Base-by-base conservation (phyloP, 1,140 invertebrate genomes). In the Lanistes nyassanus region DNA sequence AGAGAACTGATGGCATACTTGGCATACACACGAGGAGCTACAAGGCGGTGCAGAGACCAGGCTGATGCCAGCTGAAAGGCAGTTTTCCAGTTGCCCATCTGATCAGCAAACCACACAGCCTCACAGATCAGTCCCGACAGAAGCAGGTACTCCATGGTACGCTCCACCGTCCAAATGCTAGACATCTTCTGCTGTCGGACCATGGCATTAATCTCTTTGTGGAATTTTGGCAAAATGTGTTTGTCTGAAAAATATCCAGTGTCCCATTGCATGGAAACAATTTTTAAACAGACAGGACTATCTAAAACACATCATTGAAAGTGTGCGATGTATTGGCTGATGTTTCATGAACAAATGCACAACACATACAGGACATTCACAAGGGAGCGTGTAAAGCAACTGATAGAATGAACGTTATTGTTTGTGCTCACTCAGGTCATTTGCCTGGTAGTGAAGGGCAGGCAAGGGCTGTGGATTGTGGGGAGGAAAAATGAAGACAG, bases 51-150 rank as follows among this genome's bases (percentile, higher is more conserved):
- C 26, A 81, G 76, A 23, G 60, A 73, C 74, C 82, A 83, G 19
- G 85, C 82, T 9, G 85, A 81, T 73, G 85, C 82, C n/a, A 87
- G 70, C 23, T 84, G 64, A 64, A 87, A 86, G 26, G 83, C 86
- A 23, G 86, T 82, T 72, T 89, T 89, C 87, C 87, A 89, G 79
- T 90, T 88, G 23, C 88, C 88, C 80, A 89, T 84, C 13, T 76
- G 78, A 56, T 87, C 79, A 23, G 87, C 83, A 81, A 89, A 87
- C 85, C 85, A 89, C 3, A 84, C 79, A 2, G 86, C 86, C 74
- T 90, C 89, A 77, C 84, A 83, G 0, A 87, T 79, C 26, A 87
- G 81, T 13, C 87, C 86, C 79, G 81, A 81, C 3, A 88, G 72
- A 53, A 90, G 67, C 60, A 89, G 81, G 76, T 89, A 88, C 78